These are phyloP conservation scores for Tachina fera DNA, from an alignment of 2,888 invertebrate species.

Conservation along the genomic window DNA sequence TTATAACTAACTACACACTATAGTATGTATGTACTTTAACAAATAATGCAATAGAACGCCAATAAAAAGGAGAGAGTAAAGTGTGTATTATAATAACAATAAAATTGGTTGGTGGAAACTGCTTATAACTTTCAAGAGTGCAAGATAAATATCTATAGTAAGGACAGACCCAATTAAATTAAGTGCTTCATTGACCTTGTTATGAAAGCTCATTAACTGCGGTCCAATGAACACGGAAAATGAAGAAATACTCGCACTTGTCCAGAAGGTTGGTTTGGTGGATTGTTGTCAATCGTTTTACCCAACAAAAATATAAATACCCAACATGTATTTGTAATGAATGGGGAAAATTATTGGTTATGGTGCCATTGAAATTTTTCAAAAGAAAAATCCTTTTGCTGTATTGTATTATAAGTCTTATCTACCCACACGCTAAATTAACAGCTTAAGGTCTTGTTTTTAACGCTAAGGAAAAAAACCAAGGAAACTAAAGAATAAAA, in stretches of 20 bases:
- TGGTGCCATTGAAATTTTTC: conserved; percentile 31
- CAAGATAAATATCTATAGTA: conserved; percentile 54
- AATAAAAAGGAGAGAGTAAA: neutral
- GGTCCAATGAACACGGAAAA: conserved; percentile 35
- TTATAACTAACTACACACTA: neutral
- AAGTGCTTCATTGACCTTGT: conserved; percentile 72
- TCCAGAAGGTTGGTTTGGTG: neutral
- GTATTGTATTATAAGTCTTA: neutral
- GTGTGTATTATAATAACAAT: neutral
- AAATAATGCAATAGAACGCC: neutral
- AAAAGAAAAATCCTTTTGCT: neutral
- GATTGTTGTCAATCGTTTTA: no score
- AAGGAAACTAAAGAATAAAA: no score
- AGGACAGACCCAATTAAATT: conserved; percentile 72
- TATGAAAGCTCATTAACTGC: conserved; percentile 38
- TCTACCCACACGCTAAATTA: neutral
- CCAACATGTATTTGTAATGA: neutral
- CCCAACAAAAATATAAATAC: neutral
- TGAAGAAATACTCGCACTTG: neutral
- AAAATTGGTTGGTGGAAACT: neutral
- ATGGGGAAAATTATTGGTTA: conserved; percentile 6
- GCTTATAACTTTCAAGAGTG: conserved; percentile 30
- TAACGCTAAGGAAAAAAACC: neutral
- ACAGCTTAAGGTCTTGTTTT: neutral
- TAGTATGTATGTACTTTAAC: no score